A percentile compares a stretch with the other conserved stretches of the same genome.
Conservation (phyloP, 2,797 vertebrate species). For the Alfaro cultratus region DNA sequence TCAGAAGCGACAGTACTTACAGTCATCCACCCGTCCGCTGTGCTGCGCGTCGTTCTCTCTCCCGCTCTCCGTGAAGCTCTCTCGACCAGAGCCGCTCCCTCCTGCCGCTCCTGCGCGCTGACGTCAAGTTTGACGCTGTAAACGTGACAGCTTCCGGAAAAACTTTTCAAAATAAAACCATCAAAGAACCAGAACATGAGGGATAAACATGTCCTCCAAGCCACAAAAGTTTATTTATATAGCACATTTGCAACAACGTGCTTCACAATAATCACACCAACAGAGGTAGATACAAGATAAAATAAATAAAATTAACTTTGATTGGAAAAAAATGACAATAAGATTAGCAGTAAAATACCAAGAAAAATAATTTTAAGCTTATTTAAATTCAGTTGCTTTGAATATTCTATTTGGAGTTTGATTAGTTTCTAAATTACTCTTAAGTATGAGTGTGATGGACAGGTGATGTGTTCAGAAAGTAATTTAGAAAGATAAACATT, state of each 20-base stretch:
- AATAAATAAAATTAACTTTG: no score
- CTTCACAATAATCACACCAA: no score
- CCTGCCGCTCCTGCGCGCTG: constrained; percentile 45
- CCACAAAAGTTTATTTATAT: no score
- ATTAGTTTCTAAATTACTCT: not conserved
- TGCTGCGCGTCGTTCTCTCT: constrained; percentile 50
- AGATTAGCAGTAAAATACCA: no score
- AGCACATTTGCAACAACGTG: no score
- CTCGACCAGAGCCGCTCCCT: constrained; percentile 77
- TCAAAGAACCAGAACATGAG: not conserved
- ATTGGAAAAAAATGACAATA: no score
- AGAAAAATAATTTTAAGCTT: not conserved
- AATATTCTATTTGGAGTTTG: not conserved
- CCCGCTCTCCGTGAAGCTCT: constrained; percentile 38
- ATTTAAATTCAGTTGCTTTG: not conserved
- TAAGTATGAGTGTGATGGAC: not conserved
- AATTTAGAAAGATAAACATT: not conserved
- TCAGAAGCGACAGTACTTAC: constrained; percentile 55
- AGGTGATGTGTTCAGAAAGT: no score
- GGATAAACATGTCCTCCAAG: no score
- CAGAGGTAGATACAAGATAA: no score
- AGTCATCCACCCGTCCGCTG: constrained; percentile 66
- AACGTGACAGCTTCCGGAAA: not conserved
- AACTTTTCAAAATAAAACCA: constrained; percentile 44
- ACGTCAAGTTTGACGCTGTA: constrained; percentile 24